Base-by-base conservation (phyloP, 2,888 invertebrate genomes). In the Melieria omissa region DNA sequence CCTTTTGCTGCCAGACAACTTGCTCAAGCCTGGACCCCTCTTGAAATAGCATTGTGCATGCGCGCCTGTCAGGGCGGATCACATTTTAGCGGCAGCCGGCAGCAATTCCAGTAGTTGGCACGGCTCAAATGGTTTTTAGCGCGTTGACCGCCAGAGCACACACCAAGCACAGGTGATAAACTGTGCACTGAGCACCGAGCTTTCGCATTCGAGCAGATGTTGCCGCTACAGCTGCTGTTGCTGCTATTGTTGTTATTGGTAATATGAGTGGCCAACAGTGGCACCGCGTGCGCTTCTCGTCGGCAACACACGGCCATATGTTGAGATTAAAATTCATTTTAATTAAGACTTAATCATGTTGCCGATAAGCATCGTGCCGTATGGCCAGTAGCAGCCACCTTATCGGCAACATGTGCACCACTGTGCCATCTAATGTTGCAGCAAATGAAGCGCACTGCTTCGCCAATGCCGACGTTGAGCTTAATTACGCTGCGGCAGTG, bases 311-410 rank as follows among this genome's bases (percentile, higher is more conserved):
- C 60, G 61, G 46, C 60, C 29, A 29, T 29, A 29, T 29, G 29
- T 29, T 65, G 68, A 65, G 44, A 76, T 76, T 71, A 71, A 75
- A 64, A 68, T 72, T 74, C 73, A 65, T 74, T 76, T 78, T 85
- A 84, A 84, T 84, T 85, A 83, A 82, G 83, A 85, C 83, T 80
- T 84, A 83, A 82, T 80, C 82, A 80, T 80, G 81, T 79, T 79
- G 81, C 75, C 74, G 82, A 82, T 83, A 80, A 77, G 80, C 79
- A 82, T 82, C 82, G 57, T 42, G 71, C 76, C 62, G 60, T 52
- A 14, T 52, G 29, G 29, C 29, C 29, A 29, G 29, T 29, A 29
- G 29, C 29, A 29, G 29, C 29, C 29, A 29, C 1, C 29, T 29
- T 29, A 29, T 29, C 29, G 29, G 29, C 29, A 29, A 29, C 29